Percentiles rank a stretch among this genome's conserved stretches.
Evolutionary conservation across 1,140 invertebrate genomes (phyloP).

Genomic region (Glossosoma conforme): DNA sequence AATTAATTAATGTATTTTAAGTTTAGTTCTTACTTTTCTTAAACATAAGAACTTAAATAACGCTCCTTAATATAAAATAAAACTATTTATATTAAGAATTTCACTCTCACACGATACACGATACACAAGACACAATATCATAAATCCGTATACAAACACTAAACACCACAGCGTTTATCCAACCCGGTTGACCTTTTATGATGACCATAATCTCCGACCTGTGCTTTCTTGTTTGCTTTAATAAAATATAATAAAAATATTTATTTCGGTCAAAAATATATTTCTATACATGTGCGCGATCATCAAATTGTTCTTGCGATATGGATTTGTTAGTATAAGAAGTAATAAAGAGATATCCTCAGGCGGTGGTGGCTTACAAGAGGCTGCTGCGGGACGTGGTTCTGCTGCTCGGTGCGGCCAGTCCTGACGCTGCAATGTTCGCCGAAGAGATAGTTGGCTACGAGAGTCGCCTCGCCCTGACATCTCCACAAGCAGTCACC

Average conservation of each 20-base stretch:
- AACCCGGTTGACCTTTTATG: too few species aligned
- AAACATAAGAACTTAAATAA: not conserved
- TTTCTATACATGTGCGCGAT: not conserved
- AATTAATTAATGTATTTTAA: not conserved
- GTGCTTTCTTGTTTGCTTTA: not conserved
- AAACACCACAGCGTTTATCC: not conserved
- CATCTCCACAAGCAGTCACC: constrained; percentile 42
- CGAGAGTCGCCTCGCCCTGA: constrained; percentile 57
- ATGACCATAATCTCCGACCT: not conserved
- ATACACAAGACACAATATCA: too few species aligned
- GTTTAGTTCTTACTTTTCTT: not conserved
- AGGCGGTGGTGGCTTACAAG: constrained; percentile 53
- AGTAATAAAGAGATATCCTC: not conserved
- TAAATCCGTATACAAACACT: too few species aligned
- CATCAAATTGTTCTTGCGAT: too few species aligned
- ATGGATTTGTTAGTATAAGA: too few species aligned
- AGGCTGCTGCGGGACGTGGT: constrained; percentile 53
- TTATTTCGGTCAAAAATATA: not conserved
- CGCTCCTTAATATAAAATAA: not conserved
- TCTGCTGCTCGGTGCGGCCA: constrained; percentile 48
- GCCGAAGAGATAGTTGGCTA: constrained; percentile 56
- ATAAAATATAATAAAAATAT: not conserved
- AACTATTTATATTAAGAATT: not conserved
- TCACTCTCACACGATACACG: not conserved
- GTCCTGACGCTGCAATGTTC: constrained; percentile 48